Evolutionary conservation across 2,113 vertebrate genomes (phyloP).

Genomic region (Prochilodus magdalenae): DNA sequence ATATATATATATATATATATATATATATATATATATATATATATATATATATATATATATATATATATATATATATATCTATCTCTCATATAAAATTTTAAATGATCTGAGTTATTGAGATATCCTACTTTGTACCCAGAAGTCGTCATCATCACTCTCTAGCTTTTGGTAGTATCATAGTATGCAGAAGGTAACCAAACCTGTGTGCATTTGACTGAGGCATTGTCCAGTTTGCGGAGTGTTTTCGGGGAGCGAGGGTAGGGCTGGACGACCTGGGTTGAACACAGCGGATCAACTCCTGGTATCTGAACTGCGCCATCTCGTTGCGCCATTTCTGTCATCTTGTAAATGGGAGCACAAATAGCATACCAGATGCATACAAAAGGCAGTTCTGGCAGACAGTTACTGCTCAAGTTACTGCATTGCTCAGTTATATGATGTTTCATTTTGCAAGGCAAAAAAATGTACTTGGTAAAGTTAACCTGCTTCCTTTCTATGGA

Average conservation of each 20-base stretch:
- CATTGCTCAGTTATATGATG: neutral
- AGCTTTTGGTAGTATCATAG: neutral
- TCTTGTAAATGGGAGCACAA: neutral
- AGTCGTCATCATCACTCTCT: no score
- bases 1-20: no score
- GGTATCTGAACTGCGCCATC: conserved; percentile 31
- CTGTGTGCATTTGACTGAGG: conserved; percentile 36
- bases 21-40: no score
- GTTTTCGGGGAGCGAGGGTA: conserved; percentile 73
- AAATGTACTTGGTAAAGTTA: neutral
- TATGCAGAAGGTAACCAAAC: neutral
- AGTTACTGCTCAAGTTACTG: no score
- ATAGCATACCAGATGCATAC: neutral
- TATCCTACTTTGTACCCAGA: no score
- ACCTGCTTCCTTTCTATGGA: neutral
- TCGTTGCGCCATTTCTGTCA: conserved; percentile 66
- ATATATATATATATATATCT: no score
- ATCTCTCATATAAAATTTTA: no score
- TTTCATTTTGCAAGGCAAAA: neutral
- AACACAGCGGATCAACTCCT: conserved; percentile 42
- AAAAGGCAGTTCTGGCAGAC: neutral
- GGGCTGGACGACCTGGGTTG: conserved; percentile 60
- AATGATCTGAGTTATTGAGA: no score
- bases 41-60: no score
- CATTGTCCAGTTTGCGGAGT: conserved; percentile 50